Conservation (phyloP, 2,888 invertebrate species). For the Dexiosoma caninum region DNA sequence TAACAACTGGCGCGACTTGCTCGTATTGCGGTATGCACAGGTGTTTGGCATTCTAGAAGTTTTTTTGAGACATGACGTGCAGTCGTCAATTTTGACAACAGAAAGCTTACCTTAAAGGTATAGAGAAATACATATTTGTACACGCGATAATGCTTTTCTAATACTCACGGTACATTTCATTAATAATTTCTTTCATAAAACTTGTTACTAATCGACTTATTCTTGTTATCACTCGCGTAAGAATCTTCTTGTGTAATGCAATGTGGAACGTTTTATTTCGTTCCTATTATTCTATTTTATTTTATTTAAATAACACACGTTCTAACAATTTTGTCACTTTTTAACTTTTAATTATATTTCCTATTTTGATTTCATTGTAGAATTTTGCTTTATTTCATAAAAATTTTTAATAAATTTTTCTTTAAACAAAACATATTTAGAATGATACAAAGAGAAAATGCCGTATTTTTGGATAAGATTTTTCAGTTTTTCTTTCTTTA, state of each 20-base stretch:
- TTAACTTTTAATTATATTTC: not conserved
- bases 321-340: constrained; percentile 5
- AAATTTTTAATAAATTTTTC: not conserved
- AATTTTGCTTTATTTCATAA: not conserved
- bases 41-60: constrained; percentile 24
- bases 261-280: not conserved
- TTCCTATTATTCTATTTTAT: constrained; percentile 13
- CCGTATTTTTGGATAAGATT: constrained; percentile 7
- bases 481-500: not conserved
- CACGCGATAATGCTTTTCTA: not conserved
- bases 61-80: constrained; percentile 18
- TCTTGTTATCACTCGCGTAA: not conserved
- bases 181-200: not conserved
- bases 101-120: constrained; percentile 29
- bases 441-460: not conserved
- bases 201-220: not conserved
- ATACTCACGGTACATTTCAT: constrained; percentile 55
- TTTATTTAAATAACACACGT: constrained; percentile 13
- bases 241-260: constrained; percentile 39
- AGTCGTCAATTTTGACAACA: constrained; percentile 27
- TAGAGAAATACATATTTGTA: not conserved
- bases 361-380: not conserved
- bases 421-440: constrained; percentile 23
- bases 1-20: constrained; percentile 36
- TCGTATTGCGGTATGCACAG: constrained; percentile 27